A percentile compares a stretch with the other conserved stretches of the same genome.
These are phyloP conservation scores for Poicephalus gulielmi DNA, from an alignment of 2,113 vertebrate species.

Conservation along the genomic window DNA sequence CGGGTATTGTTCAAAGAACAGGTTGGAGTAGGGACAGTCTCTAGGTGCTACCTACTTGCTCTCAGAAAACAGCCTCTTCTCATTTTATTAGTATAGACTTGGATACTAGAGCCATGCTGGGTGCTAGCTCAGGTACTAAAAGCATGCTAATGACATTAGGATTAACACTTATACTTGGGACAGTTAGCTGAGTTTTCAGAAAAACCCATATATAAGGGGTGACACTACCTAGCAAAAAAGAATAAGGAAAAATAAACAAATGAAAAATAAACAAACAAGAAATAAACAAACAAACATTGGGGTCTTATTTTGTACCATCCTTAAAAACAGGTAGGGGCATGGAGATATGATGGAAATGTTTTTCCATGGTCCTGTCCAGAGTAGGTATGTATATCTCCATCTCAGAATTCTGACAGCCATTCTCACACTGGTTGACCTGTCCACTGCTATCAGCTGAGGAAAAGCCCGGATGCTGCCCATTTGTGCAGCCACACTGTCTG, in stretches of 20 bases:
- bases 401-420: neutral
- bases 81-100: neutral
- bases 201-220: neutral
- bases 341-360: neutral
- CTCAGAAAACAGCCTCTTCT: neutral
- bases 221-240: neutral
- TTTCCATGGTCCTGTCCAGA: neutral
- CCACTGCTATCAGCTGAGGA: neutral
- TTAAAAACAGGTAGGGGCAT: neutral
- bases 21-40: neutral
- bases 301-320: neutral
- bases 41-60: neutral
- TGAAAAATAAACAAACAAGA: neutral
- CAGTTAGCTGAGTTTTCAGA: neutral
- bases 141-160: rapidly evolving
- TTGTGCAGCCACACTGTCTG: neutral
- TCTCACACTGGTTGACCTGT: neutral
- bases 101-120: neutral
- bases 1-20: neutral
- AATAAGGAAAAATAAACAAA: neutral
- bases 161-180: neutral
- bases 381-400: neutral
- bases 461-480: rapidly evolving
- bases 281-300: neutral
- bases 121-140: neutral